Evolutionary conservation across 2,888 invertebrate species (phyloP).

Genomic region (Lottia gigantea): DNA sequence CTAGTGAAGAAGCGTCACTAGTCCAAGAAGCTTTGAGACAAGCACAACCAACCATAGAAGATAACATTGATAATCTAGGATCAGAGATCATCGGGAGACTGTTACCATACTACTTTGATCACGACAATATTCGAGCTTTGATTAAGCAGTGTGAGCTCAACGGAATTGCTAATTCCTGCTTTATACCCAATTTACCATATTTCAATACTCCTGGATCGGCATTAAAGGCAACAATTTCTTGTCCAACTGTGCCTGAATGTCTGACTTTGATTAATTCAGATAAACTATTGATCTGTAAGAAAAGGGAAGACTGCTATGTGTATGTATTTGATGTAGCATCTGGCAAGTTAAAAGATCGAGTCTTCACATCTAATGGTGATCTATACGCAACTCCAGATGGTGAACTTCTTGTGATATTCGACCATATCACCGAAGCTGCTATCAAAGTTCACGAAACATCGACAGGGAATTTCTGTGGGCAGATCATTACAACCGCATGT

Average conservation of each 20-base stretch:
- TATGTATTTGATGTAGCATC: slow-evolving; percentile 55
- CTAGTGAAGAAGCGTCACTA: slow-evolving; percentile 57
- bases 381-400: slow-evolving; percentile 59
- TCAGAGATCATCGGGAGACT: slow-evolving; percentile 65
- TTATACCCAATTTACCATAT: slow-evolving; percentile 64
- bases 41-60: slow-evolving; percentile 54
- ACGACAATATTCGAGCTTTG: slow-evolving; percentile 58
- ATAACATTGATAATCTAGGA: slow-evolving; percentile 59
- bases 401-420: slow-evolving; percentile 55
- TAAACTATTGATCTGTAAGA: slow-evolving; percentile 52
- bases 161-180: slow-evolving; percentile 58
- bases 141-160: slow-evolving; percentile 61
- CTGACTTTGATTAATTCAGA: slow-evolving; percentile 46
- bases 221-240: slow-evolving; percentile 53
- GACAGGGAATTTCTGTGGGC: slow-evolving; percentile 61
- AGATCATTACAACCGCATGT: slow-evolving; percentile 48
- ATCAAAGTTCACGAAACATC: slow-evolving; percentile 61
- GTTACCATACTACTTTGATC: slow-evolving; percentile 59
- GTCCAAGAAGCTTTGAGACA: slow-evolving; percentile 59
- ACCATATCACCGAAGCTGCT: slow-evolving; percentile 60
- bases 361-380: slow-evolving; percentile 61
- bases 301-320: slow-evolving; percentile 47
- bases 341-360: slow-evolving; percentile 48
- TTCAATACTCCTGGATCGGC: slow-evolving; percentile 62
- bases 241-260: slow-evolving; percentile 41